phyloP scores from a whole-genome alignment of 2,797 vertebrate species.

The Cossypha niveicapilla region DNA sequence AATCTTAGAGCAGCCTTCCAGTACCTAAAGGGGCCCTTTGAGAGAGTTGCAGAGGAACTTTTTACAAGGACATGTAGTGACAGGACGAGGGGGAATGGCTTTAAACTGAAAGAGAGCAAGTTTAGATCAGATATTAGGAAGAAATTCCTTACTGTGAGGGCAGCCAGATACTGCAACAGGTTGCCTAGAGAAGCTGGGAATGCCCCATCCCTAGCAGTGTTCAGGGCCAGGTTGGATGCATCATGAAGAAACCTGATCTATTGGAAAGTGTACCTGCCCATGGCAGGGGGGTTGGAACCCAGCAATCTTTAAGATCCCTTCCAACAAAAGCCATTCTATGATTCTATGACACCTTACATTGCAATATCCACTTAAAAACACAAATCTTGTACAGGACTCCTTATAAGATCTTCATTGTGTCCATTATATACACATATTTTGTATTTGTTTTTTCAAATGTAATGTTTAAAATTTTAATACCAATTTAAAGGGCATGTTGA shows the following conservation, averaged over 20 bases:
- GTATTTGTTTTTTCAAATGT: not conserved
- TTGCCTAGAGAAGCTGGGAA: not conserved
- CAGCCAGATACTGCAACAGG: not conserved
- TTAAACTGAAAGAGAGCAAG: not conserved
- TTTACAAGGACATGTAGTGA: not conserved
- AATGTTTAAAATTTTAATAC: not conserved
- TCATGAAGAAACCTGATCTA: not conserved
- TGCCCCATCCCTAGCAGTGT: not conserved
- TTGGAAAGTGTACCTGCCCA: not conserved
- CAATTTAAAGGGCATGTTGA: not conserved
- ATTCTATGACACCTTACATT: not conserved
- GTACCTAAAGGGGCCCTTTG: fast-evolving
- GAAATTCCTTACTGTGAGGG: not conserved
- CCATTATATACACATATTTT: not conserved
- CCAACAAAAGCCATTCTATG: not conserved
- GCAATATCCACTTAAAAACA: not conserved
- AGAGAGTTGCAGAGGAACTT: not conserved
- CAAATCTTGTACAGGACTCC: not conserved
- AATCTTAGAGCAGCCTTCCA: not conserved
- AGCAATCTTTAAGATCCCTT: not conserved
- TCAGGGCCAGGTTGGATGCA: not conserved
- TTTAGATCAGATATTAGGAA: not conserved
- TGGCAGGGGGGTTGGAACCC: not conserved
- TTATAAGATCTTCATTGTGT: not conserved
- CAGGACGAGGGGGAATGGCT: not conserved